phyloP scores from a whole-genome alignment of 2,113 vertebrate species.

The Saguinus midas region DNA sequence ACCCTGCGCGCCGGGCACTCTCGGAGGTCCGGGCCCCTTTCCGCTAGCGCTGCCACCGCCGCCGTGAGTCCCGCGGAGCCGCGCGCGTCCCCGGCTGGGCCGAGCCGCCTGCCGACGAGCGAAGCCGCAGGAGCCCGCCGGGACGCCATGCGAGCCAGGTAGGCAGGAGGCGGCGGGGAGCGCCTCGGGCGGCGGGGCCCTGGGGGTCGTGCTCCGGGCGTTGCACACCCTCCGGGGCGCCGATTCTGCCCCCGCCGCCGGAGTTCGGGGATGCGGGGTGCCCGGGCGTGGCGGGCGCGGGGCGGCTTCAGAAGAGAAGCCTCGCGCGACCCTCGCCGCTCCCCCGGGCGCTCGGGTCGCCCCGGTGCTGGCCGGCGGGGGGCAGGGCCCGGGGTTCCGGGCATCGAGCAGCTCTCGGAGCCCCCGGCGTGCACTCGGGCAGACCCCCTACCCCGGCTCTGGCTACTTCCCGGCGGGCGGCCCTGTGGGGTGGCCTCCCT shows the following conservation, averaged over 20 bases:
- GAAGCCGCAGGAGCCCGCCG: slow-evolving; percentile 35
- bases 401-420: neutral
- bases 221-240: neutral
- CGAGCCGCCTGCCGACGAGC: neutral
- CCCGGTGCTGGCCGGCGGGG: neutral
- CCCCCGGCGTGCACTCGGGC: neutral
- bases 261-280: neutral
- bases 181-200: neutral
- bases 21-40: neutral
- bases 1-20: neutral
- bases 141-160: slow-evolving; percentile 72
- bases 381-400: neutral
- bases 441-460: neutral
- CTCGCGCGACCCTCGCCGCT: neutral
- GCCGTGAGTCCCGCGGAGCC: neutral
- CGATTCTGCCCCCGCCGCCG: neutral
- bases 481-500: neutral
- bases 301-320: neutral
- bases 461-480: neutral
- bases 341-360: neutral
- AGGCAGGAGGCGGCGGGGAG: slow-evolving; percentile 26
- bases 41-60: neutral
- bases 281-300: neutral
- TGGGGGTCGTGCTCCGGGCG: neutral
- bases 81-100: slow-evolving; percentile 25